Percentiles rank a stretch among this genome's conserved stretches.
Evolutionary conservation across 2,888 invertebrate species (phyloP).

Genomic region (Nemoura dubitans): DNA sequence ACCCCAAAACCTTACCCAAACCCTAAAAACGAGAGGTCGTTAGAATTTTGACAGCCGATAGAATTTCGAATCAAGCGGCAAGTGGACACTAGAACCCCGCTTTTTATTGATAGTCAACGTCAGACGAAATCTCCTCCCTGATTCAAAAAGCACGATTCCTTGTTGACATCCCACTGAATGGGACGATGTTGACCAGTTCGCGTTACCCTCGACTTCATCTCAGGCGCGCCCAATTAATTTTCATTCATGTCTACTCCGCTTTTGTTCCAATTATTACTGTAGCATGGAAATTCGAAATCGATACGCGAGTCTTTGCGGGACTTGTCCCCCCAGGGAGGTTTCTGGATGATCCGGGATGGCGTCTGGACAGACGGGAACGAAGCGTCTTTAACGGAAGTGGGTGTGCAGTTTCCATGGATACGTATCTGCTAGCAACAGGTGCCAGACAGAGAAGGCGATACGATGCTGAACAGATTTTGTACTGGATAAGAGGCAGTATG

Average conservation of each 20-base stretch:
- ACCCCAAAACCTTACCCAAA: too few relatives aligned
- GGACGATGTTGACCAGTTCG: not conserved
- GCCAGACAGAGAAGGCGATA: slow-evolving; percentile 21
- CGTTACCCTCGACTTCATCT: not conserved
- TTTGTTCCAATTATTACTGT: not conserved
- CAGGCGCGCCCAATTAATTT: not conserved
- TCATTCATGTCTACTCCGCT: not conserved
- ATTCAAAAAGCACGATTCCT: not conserved
- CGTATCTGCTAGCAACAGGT: slow-evolving; percentile 39
- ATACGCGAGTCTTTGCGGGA: not conserved
- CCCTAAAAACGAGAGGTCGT: too few relatives aligned
- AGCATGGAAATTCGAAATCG: not conserved
- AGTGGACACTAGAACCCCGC: not conserved
- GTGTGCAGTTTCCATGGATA: slow-evolving; percentile 28
- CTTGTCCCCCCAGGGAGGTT: not conserved
- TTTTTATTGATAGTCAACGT: not conserved
- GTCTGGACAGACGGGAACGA: slow-evolving; percentile 21
- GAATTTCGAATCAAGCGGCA: not conserved
- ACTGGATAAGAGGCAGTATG: not conserved
- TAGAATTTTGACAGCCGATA: not conserved
- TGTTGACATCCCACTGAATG: not conserved
- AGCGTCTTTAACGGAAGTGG: slow-evolving; percentile 31
- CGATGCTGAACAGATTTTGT: not conserved
- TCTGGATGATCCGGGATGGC: not conserved
- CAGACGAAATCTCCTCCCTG: not conserved